These are phyloP conservation scores for Laothoe populi DNA, from an alignment of 2,888 invertebrate genomes.

Conservation along the genomic window DNA sequence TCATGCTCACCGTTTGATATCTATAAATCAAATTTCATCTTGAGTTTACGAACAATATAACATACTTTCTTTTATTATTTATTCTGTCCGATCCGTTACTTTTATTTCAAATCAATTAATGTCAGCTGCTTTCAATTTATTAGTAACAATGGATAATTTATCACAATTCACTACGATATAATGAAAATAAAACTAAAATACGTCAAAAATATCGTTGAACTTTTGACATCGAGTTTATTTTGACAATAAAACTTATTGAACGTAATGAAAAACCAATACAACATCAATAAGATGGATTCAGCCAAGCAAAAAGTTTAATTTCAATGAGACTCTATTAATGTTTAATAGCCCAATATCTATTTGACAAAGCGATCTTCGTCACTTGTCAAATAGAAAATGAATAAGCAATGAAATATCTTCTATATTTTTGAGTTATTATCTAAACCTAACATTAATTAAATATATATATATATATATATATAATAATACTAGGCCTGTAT, in stretches of 20 bases:
- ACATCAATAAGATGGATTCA: slow-evolving; percentile 6
- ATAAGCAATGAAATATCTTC: too few species aligned
- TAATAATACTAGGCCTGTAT: too few species aligned
- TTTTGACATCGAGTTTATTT: neutral
- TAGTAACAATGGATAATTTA: neutral
- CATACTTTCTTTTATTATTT: too few species aligned
- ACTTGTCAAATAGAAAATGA: neutral
- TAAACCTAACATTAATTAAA: too few species aligned
- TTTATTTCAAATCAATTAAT: too few species aligned
- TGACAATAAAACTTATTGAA: neutral
- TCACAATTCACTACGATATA: neutral
- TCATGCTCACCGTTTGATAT: too few species aligned
- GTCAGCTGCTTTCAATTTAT: neutral
- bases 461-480: too few species aligned
- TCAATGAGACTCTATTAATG: neutral
- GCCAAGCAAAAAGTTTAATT: neutral
- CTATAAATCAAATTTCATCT: too few species aligned
- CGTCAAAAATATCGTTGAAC: too few species aligned
- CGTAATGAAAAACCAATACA: neutral
- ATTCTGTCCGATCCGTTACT: too few species aligned
- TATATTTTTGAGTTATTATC: too few species aligned
- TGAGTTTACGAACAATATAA: too few species aligned
- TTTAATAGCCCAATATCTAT: neutral
- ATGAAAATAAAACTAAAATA: neutral
- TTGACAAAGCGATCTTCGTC: neutral